Percentiles rank a stretch among this genome's conserved stretches.
phyloP scores from a whole-genome alignment of 2,113 vertebrate genomes.

The Herpetotheres cachinnans region DNA sequence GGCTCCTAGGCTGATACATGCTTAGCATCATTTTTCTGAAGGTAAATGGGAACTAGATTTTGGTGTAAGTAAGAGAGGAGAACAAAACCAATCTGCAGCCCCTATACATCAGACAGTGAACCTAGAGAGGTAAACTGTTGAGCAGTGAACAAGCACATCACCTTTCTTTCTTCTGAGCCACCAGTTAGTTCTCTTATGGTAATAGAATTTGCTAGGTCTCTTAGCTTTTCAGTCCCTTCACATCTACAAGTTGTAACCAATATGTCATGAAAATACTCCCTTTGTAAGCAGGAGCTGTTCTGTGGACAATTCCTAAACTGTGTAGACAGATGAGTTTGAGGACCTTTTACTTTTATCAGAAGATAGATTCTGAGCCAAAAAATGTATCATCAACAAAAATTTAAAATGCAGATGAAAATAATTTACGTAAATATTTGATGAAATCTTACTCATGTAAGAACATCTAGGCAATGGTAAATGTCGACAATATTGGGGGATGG shows the following conservation, averaged over 20 bases:
- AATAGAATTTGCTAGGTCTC: not conserved
- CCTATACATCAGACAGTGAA: not conserved
- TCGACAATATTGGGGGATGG: not conserved
- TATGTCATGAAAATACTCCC: not conserved
- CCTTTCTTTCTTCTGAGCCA: not conserved
- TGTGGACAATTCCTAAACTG: not conserved
- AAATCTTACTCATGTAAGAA: not conserved
- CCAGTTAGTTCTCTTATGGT: not conserved
- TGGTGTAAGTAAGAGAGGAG: not conserved
- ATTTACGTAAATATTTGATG: not conserved
- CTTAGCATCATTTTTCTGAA: not conserved
- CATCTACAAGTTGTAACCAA: not conserved
- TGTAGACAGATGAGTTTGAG: not conserved
- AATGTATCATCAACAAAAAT: not conserved
- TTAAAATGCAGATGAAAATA: not conserved
- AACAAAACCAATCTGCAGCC: not conserved
- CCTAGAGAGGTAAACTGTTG: not conserved
- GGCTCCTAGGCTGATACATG: not conserved
- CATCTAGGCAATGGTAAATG: not conserved
- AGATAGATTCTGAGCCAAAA: not conserved
- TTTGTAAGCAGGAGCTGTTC: not conserved
- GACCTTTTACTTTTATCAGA: not conserved
- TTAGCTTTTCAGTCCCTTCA: not conserved
- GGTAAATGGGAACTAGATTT: not conserved
- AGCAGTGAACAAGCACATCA: not conserved